Conservation (phyloP, 2,113 vertebrate species). For the Pedetes capensis region DNA sequence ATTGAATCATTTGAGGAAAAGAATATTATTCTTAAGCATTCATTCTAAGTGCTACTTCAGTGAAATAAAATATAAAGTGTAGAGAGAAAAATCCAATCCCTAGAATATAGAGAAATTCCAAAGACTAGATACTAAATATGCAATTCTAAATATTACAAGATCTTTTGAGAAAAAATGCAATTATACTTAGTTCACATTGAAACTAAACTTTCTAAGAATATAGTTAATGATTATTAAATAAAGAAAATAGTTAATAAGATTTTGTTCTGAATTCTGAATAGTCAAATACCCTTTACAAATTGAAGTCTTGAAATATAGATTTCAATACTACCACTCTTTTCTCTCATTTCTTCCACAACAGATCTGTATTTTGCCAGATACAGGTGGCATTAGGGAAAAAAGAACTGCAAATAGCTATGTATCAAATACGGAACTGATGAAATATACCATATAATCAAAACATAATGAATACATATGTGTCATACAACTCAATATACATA, state of each 20-base stretch:
- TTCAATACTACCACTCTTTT: background rate
- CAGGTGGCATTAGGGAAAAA: background rate
- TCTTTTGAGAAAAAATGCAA: background rate
- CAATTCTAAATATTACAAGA: background rate
- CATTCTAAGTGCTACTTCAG: constrained; percentile 6
- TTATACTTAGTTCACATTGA: background rate
- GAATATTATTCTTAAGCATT: constrained; percentile 15
- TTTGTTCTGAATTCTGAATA: background rate
- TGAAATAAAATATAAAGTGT: background rate
- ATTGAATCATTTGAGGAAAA: constrained; percentile 46
- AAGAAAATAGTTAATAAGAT: background rate
- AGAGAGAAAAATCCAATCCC: background rate
- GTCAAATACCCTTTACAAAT: constrained; percentile 12
- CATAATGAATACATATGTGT: background rate
- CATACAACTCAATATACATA: background rate
- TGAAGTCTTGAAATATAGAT: background rate
- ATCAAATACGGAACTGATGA: background rate
- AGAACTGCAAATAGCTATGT: background rate
- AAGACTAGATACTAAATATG: background rate
- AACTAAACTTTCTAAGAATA: background rate
- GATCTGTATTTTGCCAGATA: background rate
- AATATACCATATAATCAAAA: background rate
- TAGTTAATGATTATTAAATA: background rate
- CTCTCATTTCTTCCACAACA: background rate
- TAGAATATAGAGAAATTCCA: background rate